phyloP scores from a whole-genome alignment of 2,113 vertebrate genomes.

The Mastomys coucha region DNA sequence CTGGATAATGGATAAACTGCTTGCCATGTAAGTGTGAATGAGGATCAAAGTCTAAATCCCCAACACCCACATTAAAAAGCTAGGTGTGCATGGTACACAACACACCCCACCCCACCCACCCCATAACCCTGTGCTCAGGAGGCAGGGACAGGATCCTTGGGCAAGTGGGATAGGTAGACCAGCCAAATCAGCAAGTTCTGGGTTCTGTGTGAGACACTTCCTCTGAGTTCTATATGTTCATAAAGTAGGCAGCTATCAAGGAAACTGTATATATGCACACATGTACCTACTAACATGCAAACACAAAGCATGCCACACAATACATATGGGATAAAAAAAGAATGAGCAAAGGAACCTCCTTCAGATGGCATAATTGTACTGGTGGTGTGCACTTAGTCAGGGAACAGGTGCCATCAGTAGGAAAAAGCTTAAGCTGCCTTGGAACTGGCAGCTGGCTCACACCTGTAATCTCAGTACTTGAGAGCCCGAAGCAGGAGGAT shows the following conservation, averaged over 20 bases:
- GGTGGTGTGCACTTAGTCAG: neutral
- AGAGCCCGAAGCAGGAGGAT: neutral
- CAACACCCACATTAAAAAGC: neutral
- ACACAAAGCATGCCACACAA: neutral
- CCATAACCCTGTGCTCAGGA: neutral
- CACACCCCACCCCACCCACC: neutral
- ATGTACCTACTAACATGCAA: neutral
- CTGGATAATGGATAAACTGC: neutral
- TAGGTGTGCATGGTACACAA: too few relatives aligned
- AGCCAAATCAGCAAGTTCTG: neutral
- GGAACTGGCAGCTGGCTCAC: neutral
- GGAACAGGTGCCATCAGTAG: neutral
- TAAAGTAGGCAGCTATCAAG: neutral
- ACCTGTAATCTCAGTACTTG: neutral
- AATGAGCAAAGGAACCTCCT: neutral
- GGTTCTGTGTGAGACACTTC: neutral
- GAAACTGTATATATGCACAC: neutral
- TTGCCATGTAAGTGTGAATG: neutral
- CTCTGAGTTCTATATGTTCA: neutral
- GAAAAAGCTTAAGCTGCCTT: neutral
- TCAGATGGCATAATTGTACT: neutral
- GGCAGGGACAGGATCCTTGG: neutral
- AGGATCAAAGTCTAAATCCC: neutral
- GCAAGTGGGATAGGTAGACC: neutral
- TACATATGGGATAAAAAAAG: too few relatives aligned